Evolutionary conservation across 2,797 vertebrate species (phyloP).

Genomic region (Parauchenoglanis ngamensis): DNA sequence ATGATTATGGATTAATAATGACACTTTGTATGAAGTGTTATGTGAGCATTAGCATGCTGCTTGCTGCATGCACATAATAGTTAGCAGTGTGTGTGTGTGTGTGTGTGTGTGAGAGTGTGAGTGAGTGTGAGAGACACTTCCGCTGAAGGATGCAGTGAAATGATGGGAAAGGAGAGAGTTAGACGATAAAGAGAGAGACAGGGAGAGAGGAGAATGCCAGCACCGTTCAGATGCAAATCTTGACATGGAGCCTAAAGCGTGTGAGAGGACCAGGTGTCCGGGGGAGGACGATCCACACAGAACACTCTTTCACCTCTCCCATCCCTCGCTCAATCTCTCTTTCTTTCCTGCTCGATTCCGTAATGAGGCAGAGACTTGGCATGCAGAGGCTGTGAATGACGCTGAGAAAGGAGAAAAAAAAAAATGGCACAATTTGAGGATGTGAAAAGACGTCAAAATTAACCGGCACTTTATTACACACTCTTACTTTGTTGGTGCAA

Average conservation of each 20-base stretch:
- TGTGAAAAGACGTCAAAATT: neutral
- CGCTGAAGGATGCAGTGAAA: conserved; percentile 41
- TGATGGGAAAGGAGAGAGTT: neutral
- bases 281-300: conserved; percentile 40
- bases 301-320: conserved; percentile 54
- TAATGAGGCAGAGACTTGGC: neutral
- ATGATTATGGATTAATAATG: neutral
- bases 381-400: too few relatives aligned
- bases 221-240: conserved; percentile 79
- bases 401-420: neutral
- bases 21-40: neutral
- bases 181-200: conserved; percentile 21
- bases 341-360: conserved; percentile 12
- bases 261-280: conserved; percentile 77
- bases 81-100: neutral
- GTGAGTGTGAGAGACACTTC: conserved; percentile 12
- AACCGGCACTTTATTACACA: neutral
- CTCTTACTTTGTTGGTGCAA: neutral
- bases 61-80: neutral
- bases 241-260: conserved; percentile 71
- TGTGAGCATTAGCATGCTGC: neutral
- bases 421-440: neutral
- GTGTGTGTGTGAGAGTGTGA: neutral
- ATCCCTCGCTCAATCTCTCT: conserved; percentile 42
- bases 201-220: conserved; percentile 31